Evolutionary conservation across 2,888 invertebrate genomes (phyloP).

Genomic region (Oligia latruncula): DNA sequence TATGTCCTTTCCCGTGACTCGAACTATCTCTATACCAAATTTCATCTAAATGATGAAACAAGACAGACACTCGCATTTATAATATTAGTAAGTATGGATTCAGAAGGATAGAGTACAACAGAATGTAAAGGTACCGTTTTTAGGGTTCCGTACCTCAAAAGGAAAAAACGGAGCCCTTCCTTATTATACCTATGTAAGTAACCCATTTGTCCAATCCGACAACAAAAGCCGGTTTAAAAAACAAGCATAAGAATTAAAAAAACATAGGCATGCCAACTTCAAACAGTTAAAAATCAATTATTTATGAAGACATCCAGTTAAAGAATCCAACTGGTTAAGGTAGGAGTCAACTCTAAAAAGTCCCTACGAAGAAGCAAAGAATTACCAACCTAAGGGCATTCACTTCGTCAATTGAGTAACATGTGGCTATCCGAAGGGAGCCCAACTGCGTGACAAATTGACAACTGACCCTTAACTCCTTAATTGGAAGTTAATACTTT

Average conservation of each 20-base stretch:
- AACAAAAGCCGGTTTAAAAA: not conserved
- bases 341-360: constrained; percentile 20
- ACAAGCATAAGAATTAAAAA: not conserved
- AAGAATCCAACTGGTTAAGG: constrained; percentile 20
- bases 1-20: no score
- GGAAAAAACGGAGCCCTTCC: no score
- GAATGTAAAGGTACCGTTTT: not conserved
- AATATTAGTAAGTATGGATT: not conserved
- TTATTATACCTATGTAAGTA: no score
- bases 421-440: constrained; percentile 65
- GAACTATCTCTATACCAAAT: no score
- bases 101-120: not conserved
- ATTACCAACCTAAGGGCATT: constrained; percentile 67
- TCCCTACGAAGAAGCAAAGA: constrained; percentile 26
- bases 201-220: no score
- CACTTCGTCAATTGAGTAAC: constrained; percentile 71
- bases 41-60: no score
- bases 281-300: not conserved
- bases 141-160: no score
- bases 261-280: not conserved
- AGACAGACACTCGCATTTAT: no score
- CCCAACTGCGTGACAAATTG: constrained; percentile 71
- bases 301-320: constrained; percentile 7
- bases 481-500: constrained; percentile 69
- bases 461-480: constrained; percentile 66